Conservation (phyloP, 2,888 invertebrate species). For the Agonopterix arenella region DNA sequence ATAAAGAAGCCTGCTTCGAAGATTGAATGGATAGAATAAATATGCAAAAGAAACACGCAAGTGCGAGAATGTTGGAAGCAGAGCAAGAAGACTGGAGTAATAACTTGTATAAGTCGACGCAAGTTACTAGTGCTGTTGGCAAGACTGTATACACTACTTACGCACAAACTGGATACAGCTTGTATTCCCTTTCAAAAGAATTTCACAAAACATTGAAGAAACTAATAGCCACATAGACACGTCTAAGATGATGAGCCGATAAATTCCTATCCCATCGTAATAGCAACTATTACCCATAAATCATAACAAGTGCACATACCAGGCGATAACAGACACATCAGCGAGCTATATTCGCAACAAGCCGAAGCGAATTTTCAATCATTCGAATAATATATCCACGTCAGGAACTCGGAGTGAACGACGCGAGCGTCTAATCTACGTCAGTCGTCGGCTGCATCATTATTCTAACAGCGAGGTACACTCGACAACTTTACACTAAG, state of each 20-base stretch:
- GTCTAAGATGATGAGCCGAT: too few relatives aligned
- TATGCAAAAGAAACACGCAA: constrained; percentile 1
- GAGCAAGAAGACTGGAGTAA: too few relatives aligned
- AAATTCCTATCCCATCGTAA: too few relatives aligned
- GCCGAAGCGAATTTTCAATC: constrained; percentile 37
- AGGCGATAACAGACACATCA: constrained; percentile 25
- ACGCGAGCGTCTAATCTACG: constrained; percentile 35
- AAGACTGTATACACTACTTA: too few relatives aligned
- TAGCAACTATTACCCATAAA: constrained; percentile 12
- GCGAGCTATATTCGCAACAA: constrained; percentile 19
- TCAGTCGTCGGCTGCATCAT: constrained; percentile 22
- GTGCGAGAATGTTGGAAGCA: not conserved
- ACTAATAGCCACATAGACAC: too few relatives aligned
- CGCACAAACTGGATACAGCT: too few relatives aligned
- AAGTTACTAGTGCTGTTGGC: too few relatives aligned
- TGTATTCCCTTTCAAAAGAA: too few relatives aligned
- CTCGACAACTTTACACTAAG: constrained; percentile 9
- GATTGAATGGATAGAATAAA: not conserved
- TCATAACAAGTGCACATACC: constrained; percentile 16
- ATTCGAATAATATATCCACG: constrained; percentile 37
- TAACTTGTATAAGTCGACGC: too few relatives aligned
- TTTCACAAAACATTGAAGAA: too few relatives aligned
- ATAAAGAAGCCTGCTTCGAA: not conserved
- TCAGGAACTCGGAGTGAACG: constrained; percentile 20
- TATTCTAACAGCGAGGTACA: constrained; percentile 17